Conservation (phyloP, 1,140 invertebrate species). For the Bradysia coprophila region DNA sequence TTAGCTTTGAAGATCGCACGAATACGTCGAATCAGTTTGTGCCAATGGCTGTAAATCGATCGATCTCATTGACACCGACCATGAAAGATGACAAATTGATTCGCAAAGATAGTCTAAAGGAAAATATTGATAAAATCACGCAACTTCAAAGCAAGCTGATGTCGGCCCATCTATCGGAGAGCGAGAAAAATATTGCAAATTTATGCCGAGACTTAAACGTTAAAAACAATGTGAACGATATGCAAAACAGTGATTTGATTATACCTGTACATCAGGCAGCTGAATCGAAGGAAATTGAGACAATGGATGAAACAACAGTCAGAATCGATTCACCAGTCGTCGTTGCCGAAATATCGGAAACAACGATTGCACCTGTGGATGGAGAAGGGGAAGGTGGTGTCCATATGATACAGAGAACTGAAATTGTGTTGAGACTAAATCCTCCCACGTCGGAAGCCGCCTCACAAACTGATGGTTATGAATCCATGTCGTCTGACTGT, state of each 20-base stretch:
- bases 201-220: not conserved
- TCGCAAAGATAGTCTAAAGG: slow-evolving; percentile 18
- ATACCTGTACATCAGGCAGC: not conserved
- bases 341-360: not conserved
- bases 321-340: not conserved
- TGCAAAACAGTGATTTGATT: not conserved
- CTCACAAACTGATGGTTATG: slow-evolving; percentile 31
- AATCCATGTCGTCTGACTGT: slow-evolving; percentile 8
- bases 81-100: slow-evolving; percentile 6
- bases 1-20: not conserved
- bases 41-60: not conserved
- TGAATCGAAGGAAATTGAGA: not conserved
- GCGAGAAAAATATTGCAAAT: not conserved
- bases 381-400: slow-evolving; percentile 12
- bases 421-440: slow-evolving; percentile 37
- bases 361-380: not conserved
- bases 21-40: no score
- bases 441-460: slow-evolving; percentile 36
- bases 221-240: not conserved
- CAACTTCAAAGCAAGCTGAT: slow-evolving; percentile 22
- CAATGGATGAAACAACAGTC: not conserved
- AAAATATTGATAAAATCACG: slow-evolving; percentile 23
- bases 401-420: slow-evolving; percentile 37
- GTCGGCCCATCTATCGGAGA: slow-evolving; percentile 16
- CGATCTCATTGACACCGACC: not conserved